A percentile compares a stretch with the other conserved stretches of the same genome.
These are phyloP conservation scores for Psammodynastes pulverulentus DNA, from an alignment of 2,113 vertebrate species.

Conservation along the genomic window DNA sequence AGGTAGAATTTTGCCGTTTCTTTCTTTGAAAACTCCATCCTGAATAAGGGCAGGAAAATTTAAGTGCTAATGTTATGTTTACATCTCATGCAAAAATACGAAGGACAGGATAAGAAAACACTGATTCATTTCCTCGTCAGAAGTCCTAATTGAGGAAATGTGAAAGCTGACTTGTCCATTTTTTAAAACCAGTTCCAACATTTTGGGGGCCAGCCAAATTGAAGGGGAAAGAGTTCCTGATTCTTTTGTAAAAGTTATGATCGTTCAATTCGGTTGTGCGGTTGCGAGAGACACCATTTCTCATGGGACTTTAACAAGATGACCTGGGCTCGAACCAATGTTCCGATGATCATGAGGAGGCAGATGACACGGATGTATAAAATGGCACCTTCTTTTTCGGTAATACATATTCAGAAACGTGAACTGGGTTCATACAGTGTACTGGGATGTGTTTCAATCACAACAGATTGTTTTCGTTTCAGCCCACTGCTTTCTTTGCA, in stretches of 20 bases:
- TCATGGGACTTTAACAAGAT: not conserved
- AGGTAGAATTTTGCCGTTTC: not conserved
- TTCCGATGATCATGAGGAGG: too few relatives aligned
- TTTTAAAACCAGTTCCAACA: not conserved
- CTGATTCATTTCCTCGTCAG: not conserved
- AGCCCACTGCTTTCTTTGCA: not conserved
- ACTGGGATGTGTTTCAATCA: not conserved
- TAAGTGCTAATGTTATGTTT: not conserved
- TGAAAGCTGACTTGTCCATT: not conserved
- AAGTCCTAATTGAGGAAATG: not conserved
- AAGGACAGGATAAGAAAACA: not conserved
- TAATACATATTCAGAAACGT: not conserved
- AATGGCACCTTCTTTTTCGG: not conserved
- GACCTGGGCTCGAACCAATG: not conserved
- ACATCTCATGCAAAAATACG: not conserved
- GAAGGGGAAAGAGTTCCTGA: not conserved
- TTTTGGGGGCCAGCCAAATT: not conserved
- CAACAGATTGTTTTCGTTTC: not conserved
- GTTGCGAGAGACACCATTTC: not conserved
- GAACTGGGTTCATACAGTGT: not conserved
- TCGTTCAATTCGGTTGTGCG: not conserved
- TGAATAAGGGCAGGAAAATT: not conserved
- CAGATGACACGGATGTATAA: not conserved
- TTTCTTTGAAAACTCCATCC: not conserved
- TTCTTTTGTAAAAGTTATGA: not conserved